Conservation (phyloP, 2,797 vertebrate species). For the Sphenopsis melanotis region DNA sequence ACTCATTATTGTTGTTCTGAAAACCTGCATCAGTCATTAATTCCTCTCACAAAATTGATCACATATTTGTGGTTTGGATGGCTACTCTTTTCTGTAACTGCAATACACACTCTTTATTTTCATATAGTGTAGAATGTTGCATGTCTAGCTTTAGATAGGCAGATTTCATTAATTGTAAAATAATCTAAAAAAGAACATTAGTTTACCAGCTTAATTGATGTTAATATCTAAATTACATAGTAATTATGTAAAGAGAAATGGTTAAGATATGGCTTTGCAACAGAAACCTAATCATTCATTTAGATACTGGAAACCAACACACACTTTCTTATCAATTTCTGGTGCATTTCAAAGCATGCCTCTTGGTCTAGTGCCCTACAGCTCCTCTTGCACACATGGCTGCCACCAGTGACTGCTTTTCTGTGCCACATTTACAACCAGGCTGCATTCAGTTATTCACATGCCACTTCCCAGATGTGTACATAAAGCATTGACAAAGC, state of each 20-base stretch:
- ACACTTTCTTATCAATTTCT: slow-evolving; percentile 33
- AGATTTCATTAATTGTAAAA: slow-evolving; percentile 43
- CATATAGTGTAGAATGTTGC: not conserved
- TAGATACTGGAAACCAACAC: slow-evolving; percentile 34
- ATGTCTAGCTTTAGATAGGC: not conserved
- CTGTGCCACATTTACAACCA: not conserved
- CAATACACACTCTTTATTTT: not conserved
- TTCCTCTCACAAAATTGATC: not conserved
- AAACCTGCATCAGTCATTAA: not conserved
- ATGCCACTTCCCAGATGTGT: not conserved
- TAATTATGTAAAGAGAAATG: slow-evolving; percentile 27
- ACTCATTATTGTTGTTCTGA: not conserved
- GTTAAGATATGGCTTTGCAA: slow-evolving; percentile 16
- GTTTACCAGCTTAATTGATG: slow-evolving; percentile 55
- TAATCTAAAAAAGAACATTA: slow-evolving; percentile 33
- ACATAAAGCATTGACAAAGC: not conserved
- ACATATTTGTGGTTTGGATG: not conserved
- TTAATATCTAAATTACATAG: slow-evolving; percentile 62
- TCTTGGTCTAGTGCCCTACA: not conserved
- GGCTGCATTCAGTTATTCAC: not conserved
- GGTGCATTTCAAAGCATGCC: slow-evolving; percentile 38
- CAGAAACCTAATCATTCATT: not conserved
- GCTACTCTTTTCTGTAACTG: not conserved
- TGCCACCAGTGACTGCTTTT: not conserved
- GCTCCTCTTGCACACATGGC: not conserved